These are phyloP conservation scores for Dryas iulia DNA, from an alignment of 1,140 invertebrate species.

Conservation along the genomic window DNA sequence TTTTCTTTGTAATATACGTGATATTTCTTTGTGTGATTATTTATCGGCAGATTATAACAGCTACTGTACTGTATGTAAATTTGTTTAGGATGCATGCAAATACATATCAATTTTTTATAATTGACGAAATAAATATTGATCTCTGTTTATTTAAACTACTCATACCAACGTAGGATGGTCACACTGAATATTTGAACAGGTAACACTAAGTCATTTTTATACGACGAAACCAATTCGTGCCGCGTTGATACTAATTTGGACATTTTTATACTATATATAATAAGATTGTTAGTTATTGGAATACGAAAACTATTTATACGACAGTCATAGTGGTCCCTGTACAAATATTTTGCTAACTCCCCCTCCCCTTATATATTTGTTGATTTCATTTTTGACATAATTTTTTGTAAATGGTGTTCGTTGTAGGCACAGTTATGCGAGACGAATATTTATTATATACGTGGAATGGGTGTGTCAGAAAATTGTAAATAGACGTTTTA, in stretches of 20 bases:
- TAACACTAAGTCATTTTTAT: constrained; percentile 20
- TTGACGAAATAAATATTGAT: constrained; percentile 54
- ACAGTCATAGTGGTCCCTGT: constrained; percentile 16
- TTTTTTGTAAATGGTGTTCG: constrained; percentile 17
- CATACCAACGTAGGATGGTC: constrained; percentile 45
- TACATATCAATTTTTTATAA: constrained; percentile 73
- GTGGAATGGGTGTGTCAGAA: constrained; percentile 71
- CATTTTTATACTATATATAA: constrained; percentile 23
- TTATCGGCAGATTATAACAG: constrained; percentile 18
- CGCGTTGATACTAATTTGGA: constrained; percentile 16
- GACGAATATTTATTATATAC: constrained; percentile 68
- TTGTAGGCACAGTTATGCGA: constrained; percentile 61
- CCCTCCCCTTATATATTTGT: not conserved
- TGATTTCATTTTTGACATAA: not conserved
- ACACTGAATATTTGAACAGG: constrained; percentile 37
- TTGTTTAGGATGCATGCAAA: constrained; percentile 35
- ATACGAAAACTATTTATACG: constrained; percentile 18
- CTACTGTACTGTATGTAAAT: constrained; percentile 27
- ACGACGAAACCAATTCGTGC: constrained; percentile 11
- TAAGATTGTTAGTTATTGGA: constrained; percentile 26
- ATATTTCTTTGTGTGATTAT: constrained; percentile 35
- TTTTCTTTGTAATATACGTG: constrained; percentile 26
- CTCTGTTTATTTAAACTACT: constrained; percentile 38
- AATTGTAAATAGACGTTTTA: constrained; percentile 77
- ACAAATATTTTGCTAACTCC: constrained; percentile 17